A percentile compares a stretch with the other conserved stretches of the same genome.
phyloP scores from a whole-genome alignment of 2,797 vertebrate genomes.

The Salmo trutta region DNA sequence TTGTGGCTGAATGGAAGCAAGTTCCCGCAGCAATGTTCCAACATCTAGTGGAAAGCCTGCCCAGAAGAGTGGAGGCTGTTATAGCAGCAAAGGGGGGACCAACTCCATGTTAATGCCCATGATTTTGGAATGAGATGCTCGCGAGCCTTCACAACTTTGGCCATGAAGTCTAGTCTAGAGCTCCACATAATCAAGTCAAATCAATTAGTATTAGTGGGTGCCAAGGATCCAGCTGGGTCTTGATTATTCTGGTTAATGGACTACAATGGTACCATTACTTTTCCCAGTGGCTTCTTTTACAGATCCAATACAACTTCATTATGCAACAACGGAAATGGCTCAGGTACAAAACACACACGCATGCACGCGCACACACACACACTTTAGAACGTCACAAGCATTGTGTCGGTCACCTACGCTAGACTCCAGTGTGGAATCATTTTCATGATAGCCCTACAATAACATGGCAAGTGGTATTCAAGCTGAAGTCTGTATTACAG shows the following conservation, averaged over 20 bases:
- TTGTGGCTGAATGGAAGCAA: no score
- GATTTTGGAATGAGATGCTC: no score
- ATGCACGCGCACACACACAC: not conserved
- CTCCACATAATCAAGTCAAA: constrained; percentile 12
- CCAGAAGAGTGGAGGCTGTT: no score
- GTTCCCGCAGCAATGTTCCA: no score
- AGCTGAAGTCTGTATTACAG: not conserved
- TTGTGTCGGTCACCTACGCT: not conserved
- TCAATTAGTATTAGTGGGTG: constrained; percentile 34
- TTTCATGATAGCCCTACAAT: not conserved
- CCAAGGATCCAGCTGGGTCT: constrained; percentile 1
- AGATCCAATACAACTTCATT: not conserved
- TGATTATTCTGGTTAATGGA: constrained; percentile 7
- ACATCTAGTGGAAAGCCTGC: no score
- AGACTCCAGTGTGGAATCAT: not conserved
- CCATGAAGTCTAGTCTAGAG: not conserved
- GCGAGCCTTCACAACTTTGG: no score
- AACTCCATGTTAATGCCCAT: no score
- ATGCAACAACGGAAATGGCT: no score
- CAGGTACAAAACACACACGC: no score
- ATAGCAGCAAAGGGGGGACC: no score
- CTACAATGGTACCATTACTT: not conserved
- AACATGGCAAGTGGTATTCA: not conserved
- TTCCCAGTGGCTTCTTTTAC: not conserved
- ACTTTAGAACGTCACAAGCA: not conserved